Evolutionary conservation across 2,888 invertebrate genomes (phyloP).

Genomic region (Pegoplata infirma): DNA sequence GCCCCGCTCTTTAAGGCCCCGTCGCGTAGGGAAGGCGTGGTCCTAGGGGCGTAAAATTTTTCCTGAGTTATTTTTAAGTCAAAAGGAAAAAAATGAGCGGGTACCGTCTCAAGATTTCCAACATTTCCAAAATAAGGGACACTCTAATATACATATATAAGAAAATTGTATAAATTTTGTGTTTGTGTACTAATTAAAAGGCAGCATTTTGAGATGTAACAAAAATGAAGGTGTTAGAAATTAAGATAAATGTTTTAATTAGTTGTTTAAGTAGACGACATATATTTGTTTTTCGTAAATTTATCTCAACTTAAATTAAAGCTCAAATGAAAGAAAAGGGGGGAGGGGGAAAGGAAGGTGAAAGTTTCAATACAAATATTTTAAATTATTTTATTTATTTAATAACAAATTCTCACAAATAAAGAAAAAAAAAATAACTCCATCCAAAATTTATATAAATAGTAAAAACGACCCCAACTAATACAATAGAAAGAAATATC

Average conservation of each 20-base stretch:
- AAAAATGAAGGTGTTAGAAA: slow-evolving; percentile 72
- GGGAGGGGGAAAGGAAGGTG: not conserved
- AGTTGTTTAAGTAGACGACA: slow-evolving; percentile 63
- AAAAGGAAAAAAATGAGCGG: too few relatives aligned
- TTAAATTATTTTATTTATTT: slow-evolving; percentile 54
- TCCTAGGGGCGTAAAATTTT: too few relatives aligned
- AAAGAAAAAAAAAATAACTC: not conserved
- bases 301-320: slow-evolving; percentile 35
- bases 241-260: slow-evolving; percentile 78
- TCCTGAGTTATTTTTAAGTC: too few relatives aligned
- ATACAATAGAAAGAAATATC: slow-evolving; percentile 3
- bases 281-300: slow-evolving; percentile 10
- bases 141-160: not conserved
- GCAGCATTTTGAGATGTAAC: slow-evolving; percentile 14
- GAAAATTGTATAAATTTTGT: slow-evolving; percentile 65
- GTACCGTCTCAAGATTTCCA: too few relatives aligned
- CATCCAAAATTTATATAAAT: too few relatives aligned
- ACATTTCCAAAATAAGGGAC: too few relatives aligned
- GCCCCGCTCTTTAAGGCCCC: too few relatives aligned
- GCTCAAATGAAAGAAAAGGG: not conserved
- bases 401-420: slow-evolving; percentile 42
- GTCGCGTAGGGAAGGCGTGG: too few relatives aligned
- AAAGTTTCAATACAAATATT: slow-evolving; percentile 9
- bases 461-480: too few relatives aligned
- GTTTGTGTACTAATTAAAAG: slow-evolving; percentile 75